Evolutionary conservation across 1,140 invertebrate species (phyloP).

Genomic region (Lepidurus apus): DNA sequence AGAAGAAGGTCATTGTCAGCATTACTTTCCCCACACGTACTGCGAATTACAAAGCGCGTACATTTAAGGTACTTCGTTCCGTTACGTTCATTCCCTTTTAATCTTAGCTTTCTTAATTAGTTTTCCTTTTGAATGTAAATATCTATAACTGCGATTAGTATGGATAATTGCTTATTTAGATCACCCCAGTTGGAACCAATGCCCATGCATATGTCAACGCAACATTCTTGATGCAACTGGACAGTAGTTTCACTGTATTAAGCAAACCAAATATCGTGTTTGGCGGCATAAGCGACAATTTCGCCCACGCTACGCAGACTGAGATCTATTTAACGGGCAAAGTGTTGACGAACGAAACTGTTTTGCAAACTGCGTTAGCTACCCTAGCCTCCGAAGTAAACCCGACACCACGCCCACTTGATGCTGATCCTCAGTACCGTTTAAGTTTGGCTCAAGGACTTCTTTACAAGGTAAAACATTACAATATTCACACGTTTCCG

Average conservation of each 20-base stretch:
- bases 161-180: background rate
- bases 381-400: constrained; percentile 55
- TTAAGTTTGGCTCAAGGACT: constrained; percentile 55
- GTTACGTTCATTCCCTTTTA: too few relatives aligned
- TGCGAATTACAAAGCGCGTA: constrained; percentile 35
- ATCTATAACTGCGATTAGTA: background rate
- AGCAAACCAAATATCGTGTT: constrained; percentile 8
- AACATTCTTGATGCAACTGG: background rate
- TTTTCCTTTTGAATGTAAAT: constrained; percentile 37
- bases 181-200: background rate
- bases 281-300: background rate
- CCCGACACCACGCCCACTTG: constrained; percentile 56
- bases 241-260: background rate
- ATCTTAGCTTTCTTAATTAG: too few relatives aligned
- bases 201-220: background rate
- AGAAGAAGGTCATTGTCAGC: constrained; percentile 56
- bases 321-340: constrained; percentile 61
- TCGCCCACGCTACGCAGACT: constrained; percentile 56
- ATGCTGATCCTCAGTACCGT: constrained; percentile 59
- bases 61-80: constrained; percentile 50
- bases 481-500: background rate
- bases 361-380: constrained; percentile 53
- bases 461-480: constrained; percentile 63
- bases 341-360: constrained; percentile 50
- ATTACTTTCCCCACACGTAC: constrained; percentile 51